phyloP scores from a whole-genome alignment of 2,113 vertebrate genomes.

The Scytalopus superciliaris region DNA sequence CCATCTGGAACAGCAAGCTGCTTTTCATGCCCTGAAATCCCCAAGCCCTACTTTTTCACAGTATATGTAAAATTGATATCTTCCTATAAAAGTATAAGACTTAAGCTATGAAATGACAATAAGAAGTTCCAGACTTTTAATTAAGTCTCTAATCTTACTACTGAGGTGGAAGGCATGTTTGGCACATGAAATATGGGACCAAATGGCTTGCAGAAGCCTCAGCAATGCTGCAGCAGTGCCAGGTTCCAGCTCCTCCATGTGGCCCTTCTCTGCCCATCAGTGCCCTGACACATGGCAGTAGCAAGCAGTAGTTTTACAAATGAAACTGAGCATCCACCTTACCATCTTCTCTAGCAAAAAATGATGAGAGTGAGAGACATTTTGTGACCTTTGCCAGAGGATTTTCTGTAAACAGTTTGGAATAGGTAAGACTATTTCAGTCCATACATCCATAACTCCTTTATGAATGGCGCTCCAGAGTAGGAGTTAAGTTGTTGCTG shows the following conservation, averaged over 20 bases:
- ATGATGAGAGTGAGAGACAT: not conserved
- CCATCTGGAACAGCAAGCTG: conserved; percentile 69
- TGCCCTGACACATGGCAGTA: not conserved
- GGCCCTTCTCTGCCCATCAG: not conserved
- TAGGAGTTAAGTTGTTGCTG: not conserved
- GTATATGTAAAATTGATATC: not conserved
- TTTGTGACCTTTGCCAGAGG: not conserved
- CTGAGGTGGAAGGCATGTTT: not conserved
- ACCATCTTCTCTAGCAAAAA: not conserved
- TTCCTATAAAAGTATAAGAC: not conserved
- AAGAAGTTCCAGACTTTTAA: not conserved
- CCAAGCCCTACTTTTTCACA: not conserved
- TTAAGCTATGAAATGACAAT: not conserved
- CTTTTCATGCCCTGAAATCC: conserved; percentile 12
- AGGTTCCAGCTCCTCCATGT: not conserved
- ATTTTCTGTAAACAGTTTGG: not conserved
- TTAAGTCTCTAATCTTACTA: not conserved
- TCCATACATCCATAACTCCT: not conserved
- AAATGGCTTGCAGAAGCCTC: not conserved
- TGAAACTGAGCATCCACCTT: not conserved
- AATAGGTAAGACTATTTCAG: not conserved
- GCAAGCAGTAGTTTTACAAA: not conserved
- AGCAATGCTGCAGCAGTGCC: not conserved
- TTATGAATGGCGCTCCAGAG: not conserved
- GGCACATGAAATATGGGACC: not conserved